A percentile compares a stretch with the other conserved stretches of the same genome.
These are phyloP conservation scores for Rhagophthalmus giganteus DNA, from an alignment of 2,888 invertebrate species.

Conservation along the genomic window DNA sequence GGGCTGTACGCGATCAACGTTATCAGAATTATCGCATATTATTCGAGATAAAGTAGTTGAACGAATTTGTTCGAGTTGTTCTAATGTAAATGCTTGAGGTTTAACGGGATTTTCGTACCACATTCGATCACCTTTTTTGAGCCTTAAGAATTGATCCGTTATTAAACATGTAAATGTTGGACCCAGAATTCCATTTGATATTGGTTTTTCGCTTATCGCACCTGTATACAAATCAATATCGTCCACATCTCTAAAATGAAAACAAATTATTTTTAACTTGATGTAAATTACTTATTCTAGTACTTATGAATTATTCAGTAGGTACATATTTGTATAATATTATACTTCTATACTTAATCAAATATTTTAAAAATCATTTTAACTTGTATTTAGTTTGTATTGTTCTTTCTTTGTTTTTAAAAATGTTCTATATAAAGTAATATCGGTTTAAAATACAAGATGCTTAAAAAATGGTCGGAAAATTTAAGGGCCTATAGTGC, in stretches of 20 bases:
- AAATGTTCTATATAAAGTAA: too few relatives aligned
- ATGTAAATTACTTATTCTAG: too few relatives aligned
- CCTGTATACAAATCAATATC: constrained; percentile 91
- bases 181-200: constrained; percentile 73
- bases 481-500: too few relatives aligned
- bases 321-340: too few relatives aligned
- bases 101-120: constrained; percentile 81
- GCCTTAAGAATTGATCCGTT: constrained; percentile 79
- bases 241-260: constrained; percentile 63
- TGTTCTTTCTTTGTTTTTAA: too few relatives aligned
- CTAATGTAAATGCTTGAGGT: constrained; percentile 69
- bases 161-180: constrained; percentile 84
- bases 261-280: too few relatives aligned
- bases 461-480: too few relatives aligned
- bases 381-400: too few relatives aligned
- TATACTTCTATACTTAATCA: too few relatives aligned
- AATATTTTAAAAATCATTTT: too few relatives aligned
- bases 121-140: constrained; percentile 81
- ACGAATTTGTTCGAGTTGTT: constrained; percentile 80
- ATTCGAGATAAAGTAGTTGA: constrained; percentile 73
- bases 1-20: constrained; percentile 65
- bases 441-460: too few relatives aligned
- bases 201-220: constrained; percentile 77
- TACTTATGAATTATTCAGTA: too few relatives aligned
- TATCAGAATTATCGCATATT: constrained; percentile 77